phyloP scores from a whole-genome alignment of 1,140 invertebrate species.

The Bombus pascuorum region DNA sequence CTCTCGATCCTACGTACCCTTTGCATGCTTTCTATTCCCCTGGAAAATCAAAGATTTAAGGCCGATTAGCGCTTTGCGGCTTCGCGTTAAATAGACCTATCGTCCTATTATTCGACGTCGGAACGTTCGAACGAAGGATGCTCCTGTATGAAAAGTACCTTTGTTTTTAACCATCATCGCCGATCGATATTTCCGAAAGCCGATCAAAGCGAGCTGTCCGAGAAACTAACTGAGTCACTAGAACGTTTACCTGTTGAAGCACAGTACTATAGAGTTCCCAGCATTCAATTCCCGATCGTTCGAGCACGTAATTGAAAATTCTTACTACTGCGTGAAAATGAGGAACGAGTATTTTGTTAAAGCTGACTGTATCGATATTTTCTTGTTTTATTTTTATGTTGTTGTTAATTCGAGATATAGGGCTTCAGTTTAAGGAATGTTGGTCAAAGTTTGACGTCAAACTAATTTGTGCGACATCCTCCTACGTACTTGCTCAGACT shows the following conservation, averaged over 20 bases:
- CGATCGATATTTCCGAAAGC: neutral
- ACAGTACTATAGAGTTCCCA: too few species aligned
- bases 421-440: neutral
- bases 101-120: too few species aligned
- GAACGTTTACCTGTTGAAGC: conserved; percentile 16
- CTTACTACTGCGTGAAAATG: neutral
- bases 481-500: neutral
- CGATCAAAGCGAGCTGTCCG: neutral
- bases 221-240: too few species aligned
- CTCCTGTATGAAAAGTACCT: too few species aligned
- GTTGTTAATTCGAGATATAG: neutral
- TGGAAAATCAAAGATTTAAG: too few species aligned
- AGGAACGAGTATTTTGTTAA: neutral
- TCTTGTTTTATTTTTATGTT: neutral
- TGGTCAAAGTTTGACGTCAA: neutral
- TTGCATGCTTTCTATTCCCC: too few species aligned
- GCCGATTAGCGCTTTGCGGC: too few species aligned
- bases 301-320: neutral
- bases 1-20: neutral
- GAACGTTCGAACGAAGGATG: too few species aligned
- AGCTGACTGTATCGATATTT: too few species aligned
- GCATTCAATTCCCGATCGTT: neutral
- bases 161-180: too few species aligned
- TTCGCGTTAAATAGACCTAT: too few species aligned
- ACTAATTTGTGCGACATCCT: neutral